phyloP scores from a whole-genome alignment of 2,888 invertebrate species.

The Lysandra coridon region DNA sequence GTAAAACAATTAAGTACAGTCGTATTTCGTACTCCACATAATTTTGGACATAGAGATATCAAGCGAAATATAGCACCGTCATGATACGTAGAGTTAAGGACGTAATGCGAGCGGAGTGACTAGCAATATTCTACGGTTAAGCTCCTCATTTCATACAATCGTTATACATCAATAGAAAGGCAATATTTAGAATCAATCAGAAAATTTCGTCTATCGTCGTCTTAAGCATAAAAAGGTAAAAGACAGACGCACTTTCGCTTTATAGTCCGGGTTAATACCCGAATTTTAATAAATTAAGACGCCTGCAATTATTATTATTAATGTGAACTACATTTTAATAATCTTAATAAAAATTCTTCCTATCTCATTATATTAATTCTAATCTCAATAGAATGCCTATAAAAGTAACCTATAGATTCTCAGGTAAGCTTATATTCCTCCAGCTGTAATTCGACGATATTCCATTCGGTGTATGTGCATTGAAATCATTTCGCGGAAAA shows the following conservation, averaged over 20 bases:
- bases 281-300: no score
- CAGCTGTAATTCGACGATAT: slow-evolving; percentile 44
- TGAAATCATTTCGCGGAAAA: slow-evolving; percentile 78
- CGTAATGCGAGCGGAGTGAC: slow-evolving; percentile 21
- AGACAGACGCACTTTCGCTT: no score
- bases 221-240: no score
- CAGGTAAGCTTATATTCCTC: neutral
- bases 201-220: no score
- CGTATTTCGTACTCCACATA: neutral
- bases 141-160: slow-evolving; percentile 15
- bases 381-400: neutral
- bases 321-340: neutral
- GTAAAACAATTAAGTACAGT: no score
- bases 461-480: slow-evolving; percentile 69
- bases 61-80: slow-evolving; percentile 6
- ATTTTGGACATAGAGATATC: slow-evolving; percentile 26
- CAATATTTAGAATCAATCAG: neutral
- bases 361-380: neutral
- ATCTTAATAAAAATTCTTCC: neutral
- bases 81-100: slow-evolving; percentile 21
- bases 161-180: neutral
- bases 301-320: no score
- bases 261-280: no score
- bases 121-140: slow-evolving; percentile 22
- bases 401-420: neutral